Percentiles rank a stretch among this genome's conserved stretches.
Conservation (phyloP, 2,888 invertebrate genomes). For the Idaea straminata region DNA sequence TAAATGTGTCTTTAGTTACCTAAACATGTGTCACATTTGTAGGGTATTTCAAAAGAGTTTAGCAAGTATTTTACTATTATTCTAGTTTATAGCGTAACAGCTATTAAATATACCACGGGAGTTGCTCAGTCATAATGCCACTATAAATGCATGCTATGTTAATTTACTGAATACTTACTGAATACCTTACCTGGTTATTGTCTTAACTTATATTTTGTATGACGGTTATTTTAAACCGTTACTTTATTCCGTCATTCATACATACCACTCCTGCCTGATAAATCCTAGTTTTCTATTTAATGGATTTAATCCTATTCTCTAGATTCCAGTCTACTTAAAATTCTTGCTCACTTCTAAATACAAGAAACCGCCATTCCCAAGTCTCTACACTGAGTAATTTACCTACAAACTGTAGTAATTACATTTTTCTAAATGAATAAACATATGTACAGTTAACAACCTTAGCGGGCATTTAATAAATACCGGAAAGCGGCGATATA, state of each 20-base stretch:
- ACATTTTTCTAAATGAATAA: neutral
- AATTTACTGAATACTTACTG: neutral
- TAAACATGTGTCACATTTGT: no score
- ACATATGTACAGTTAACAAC: constrained; percentile 1
- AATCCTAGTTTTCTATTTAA: constrained; percentile 2
- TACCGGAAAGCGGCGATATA: neutral
- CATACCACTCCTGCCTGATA: neutral
- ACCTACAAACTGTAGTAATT: neutral
- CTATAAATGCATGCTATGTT: neutral
- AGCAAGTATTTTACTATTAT: neutral
- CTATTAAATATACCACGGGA: neutral
- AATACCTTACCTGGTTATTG: neutral
- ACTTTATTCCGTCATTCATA: neutral
- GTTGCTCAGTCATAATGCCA: constrained; percentile 4
- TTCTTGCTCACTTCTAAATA: constrained; percentile 32
- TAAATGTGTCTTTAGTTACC: no score
- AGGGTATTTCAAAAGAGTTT: no score
- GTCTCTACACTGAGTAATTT: neutral
- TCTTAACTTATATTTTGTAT: neutral
- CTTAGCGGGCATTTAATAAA: neutral
- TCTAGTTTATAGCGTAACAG: neutral
- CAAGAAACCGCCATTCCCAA: neutral
- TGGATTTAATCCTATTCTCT: constrained; percentile 21
- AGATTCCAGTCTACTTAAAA: constrained; percentile 63
- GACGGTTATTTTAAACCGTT: neutral